These are phyloP conservation scores for Gasterosteus aculeatus DNA, from an alignment of 2,113 vertebrate genomes.

Conservation along the genomic window DNA sequence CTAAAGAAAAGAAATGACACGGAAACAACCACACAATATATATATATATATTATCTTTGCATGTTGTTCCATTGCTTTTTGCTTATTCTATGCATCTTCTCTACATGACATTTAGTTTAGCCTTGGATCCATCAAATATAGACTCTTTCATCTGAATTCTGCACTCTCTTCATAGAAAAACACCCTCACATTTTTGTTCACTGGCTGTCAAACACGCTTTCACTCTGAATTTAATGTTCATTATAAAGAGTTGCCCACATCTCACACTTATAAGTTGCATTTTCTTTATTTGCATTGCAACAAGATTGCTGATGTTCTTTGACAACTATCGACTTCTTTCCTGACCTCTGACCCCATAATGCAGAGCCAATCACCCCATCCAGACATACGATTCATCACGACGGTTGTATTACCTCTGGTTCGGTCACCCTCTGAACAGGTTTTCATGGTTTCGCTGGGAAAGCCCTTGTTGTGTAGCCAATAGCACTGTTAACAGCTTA, in stretches of 20 bases:
- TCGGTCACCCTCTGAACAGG: constrained; percentile 6
- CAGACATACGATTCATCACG: constrained; percentile 6
- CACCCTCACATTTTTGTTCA: neutral
- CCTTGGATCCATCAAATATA: neutral
- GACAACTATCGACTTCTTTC: constrained; percentile 16
- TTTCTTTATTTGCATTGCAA: neutral
- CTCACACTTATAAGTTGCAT: neutral
- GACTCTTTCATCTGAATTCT: neutral
- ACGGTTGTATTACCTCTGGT: constrained; percentile 3
- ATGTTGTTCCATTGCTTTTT: neutral
- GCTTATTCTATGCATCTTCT: neutral
- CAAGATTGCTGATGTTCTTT: constrained; percentile 15
- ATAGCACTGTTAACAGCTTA: constrained; percentile 24
- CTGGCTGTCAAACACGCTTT: neutral
- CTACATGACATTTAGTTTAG: neutral
- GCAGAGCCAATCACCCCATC: constrained; percentile 9
- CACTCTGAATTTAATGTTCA: neutral
- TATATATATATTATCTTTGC: neutral
- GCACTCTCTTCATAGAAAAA: no score
- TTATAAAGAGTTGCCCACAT: neutral
- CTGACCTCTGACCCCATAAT: constrained; percentile 45
- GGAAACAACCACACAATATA: no score
- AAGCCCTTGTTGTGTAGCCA: neutral
- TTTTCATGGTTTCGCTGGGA: neutral
- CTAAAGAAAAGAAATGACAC: neutral